A percentile compares a stretch with the other conserved stretches of the same genome.
Evolutionary conservation across 2,113 vertebrate genomes (phyloP).

Genomic region (Mugil cephalus): DNA sequence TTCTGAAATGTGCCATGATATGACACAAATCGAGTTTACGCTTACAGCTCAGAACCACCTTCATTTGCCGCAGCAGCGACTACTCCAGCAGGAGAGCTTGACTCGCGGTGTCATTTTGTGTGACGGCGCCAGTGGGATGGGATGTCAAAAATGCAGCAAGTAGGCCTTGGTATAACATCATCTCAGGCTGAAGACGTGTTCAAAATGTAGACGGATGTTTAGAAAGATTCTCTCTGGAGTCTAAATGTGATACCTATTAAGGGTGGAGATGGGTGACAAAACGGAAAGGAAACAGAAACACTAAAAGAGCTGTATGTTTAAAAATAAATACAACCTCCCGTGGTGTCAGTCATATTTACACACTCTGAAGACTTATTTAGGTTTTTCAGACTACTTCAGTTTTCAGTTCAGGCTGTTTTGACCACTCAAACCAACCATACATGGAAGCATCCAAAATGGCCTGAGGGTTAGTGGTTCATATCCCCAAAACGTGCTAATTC

Average conservation of each 20-base stretch:
- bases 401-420: no score
- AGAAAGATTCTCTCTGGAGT: slow-evolving; percentile 12
- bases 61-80: slow-evolving; percentile 6
- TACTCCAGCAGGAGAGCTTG: slow-evolving; percentile 41
- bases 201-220: neutral
- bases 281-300: no score
- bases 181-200: slow-evolving; percentile 17
- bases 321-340: no score
- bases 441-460: no score
- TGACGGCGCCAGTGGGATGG: slow-evolving; percentile 52
- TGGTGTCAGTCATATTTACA: no score
- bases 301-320: no score
- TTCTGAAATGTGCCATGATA: slow-evolving; percentile 56
- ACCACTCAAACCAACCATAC: no score
- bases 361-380: no score
- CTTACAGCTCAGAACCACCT: slow-evolving; percentile 45
- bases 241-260: slow-evolving; percentile 6
- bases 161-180: slow-evolving; percentile 26
- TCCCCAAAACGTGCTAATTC: no score
- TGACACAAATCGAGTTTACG: slow-evolving; percentile 65
- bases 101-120: slow-evolving; percentile 38
- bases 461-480: no score
- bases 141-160: slow-evolving; percentile 55
- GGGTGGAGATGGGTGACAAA: neutral
- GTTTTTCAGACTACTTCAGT: no score